phyloP scores from a whole-genome alignment of 2,888 invertebrate genomes.

The Salticus scenicus region DNA sequence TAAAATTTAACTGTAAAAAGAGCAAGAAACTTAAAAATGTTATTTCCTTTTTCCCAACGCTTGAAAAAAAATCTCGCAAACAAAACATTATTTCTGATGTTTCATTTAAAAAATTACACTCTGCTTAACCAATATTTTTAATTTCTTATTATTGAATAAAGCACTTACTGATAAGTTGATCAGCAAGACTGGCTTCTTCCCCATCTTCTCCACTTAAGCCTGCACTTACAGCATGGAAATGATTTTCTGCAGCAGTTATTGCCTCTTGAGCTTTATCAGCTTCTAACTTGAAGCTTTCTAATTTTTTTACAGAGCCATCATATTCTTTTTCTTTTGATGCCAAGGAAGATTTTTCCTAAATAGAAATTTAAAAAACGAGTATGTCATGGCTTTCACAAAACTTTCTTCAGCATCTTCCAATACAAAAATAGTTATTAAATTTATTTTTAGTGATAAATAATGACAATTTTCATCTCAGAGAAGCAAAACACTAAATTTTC shows the following conservation, averaged over 20 bases:
- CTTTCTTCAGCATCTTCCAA: neutral
- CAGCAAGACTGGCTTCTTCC: slow-evolving; percentile 86
- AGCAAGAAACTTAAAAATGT: no score
- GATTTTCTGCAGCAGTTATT: slow-evolving; percentile 84
- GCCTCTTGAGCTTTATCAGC: slow-evolving; percentile 83
- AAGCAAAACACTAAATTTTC: no score
- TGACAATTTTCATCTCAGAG: no score
- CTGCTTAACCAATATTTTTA: no score
- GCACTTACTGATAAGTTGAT: slow-evolving; percentile 87
- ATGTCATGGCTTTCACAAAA: no score
- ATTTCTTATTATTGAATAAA: no score
- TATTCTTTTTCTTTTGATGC: slow-evolving; percentile 80
- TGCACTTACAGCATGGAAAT: slow-evolving; percentile 88
- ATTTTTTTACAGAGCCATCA: slow-evolving; percentile 78
- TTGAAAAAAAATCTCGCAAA: no score
- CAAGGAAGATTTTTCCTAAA: slow-evolving; percentile 57
- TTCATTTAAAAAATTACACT: no score
- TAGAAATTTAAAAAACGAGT: neutral
- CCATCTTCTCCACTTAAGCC: slow-evolving; percentile 88
- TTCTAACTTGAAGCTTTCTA: slow-evolving; percentile 82
- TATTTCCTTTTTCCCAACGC: no score
- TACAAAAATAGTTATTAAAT: neutral
- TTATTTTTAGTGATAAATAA: no score
- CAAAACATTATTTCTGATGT: no score
- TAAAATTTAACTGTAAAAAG: no score